Conservation (phyloP, 2,797 vertebrate species). For the Kryptolebias ocellatus region DNA sequence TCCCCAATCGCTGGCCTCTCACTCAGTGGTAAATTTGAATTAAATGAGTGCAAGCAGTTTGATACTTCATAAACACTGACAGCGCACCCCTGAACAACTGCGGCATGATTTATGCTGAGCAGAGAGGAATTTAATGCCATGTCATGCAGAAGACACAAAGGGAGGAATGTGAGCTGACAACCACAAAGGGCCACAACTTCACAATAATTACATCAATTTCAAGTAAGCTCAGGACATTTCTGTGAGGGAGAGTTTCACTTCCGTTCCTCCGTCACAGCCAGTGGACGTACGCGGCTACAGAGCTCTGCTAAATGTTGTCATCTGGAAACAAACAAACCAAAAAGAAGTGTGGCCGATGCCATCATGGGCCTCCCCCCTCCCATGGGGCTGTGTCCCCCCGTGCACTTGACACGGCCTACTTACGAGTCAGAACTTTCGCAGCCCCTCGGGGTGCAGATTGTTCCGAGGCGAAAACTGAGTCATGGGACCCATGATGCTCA, state of each 20-base stretch:
- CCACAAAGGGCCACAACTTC: constrained; percentile 32
- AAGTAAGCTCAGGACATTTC: constrained; percentile 19
- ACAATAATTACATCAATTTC: constrained; percentile 40
- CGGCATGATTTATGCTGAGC: constrained; percentile 59
- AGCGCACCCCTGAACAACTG: constrained; percentile 33
- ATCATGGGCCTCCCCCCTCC: constrained; percentile 20
- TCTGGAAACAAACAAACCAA: constrained; percentile 22
- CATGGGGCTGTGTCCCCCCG: constrained; percentile 34
- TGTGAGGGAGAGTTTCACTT: constrained; percentile 21
- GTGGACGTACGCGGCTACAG: background rate
- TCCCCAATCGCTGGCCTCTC: constrained; percentile 34
- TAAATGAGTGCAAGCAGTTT: constrained; percentile 62
- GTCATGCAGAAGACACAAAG: constrained; percentile 50
- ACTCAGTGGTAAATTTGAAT: constrained; percentile 48
- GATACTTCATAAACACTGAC: constrained; percentile 63
- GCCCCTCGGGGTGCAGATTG: constrained; percentile 68
- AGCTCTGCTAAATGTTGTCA: constrained; percentile 12
- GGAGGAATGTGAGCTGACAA: constrained; percentile 22
- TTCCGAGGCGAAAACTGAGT: constrained; percentile 70
- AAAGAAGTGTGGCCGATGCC: constrained; percentile 41
- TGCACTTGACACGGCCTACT: constrained; percentile 68
- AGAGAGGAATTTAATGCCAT: constrained; percentile 54
- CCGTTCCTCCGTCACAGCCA: constrained; percentile 19
- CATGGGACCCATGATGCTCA: constrained; percentile 63
- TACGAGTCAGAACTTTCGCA: constrained; percentile 59